Base-by-base conservation (phyloP, 1,140 invertebrate species). In the Diorhabda carinulata region DNA sequence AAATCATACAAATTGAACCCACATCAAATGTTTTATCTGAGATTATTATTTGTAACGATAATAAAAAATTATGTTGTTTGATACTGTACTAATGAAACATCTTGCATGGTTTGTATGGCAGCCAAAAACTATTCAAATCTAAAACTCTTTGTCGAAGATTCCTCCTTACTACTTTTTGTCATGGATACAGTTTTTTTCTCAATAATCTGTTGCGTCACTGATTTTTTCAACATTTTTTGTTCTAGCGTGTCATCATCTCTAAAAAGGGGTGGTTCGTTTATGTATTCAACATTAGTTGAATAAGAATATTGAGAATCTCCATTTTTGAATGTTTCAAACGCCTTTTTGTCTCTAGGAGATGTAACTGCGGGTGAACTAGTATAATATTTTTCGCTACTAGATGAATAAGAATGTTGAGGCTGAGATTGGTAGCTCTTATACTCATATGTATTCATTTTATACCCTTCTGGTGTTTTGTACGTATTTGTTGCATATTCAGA, bases 171-270 rank as follows among this genome's bases (percentile, higher is more conserved):
- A 4, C 81, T 81, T 62, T 78, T 81, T 5, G 81, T 82, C 76
- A 79, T 84, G 0, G 83, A 83, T 3, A 84, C 78, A 3, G 83
- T 85, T 70, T 84, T 84, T 68, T 84, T 85, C 69, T 86, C 84
- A 6, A 82, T 83, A 7, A 85, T 80, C 67, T 85, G 84, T 68
- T 85, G 83, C 25, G 80, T 84, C 57, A 81, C 79, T 0, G 84
- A 84, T 62, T 85, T 84, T 59, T 85, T 86, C 10, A 82, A 75
- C 78, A 79, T 84, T 66, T 81, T 82, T 65, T 86, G 83, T 59
- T 85, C 84, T 3, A 83, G 65, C 3, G 76, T 76, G 6, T 84
- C 80, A n/a, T 73, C 78, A 42, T 84, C 81, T 8, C 78, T 77
- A 9, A 80, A 78, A 25, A 82, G 78, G 25, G 83, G 81, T 1